These are phyloP conservation scores for Mus minutoides DNA, from an alignment of 2,797 vertebrate genomes.

Conservation along the genomic window DNA sequence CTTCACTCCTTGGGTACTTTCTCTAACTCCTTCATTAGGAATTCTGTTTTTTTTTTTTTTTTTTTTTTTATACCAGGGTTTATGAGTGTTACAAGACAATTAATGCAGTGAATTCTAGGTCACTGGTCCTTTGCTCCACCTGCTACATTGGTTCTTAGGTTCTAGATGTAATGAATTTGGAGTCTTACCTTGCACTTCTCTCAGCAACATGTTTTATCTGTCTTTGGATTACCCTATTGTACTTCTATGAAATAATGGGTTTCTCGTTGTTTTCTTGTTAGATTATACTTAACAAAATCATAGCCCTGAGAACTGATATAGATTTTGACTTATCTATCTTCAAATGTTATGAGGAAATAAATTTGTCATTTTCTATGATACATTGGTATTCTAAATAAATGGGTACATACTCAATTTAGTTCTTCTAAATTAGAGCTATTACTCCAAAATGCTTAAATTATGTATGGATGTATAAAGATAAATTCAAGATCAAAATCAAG, in stretches of 20 bases:
- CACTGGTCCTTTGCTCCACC: neutral
- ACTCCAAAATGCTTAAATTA: slow-evolving; percentile 3
- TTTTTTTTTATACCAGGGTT: neutral
- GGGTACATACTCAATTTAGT: neutral
- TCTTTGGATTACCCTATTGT: neutral
- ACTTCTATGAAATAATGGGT: neutral
- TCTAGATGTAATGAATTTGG: neutral
- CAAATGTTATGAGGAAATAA: slow-evolving; percentile 28
- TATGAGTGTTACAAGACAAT: neutral
- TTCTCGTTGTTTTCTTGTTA: neutral
- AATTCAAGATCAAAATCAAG: neutral
- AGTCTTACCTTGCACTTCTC: neutral
- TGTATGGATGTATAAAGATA: neutral
- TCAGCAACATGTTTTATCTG: neutral
- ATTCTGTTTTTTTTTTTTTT: too few relatives aligned
- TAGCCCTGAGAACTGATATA: neutral
- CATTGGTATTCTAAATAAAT: neutral
- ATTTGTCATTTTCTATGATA: slow-evolving; percentile 13
- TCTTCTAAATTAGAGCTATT: slow-evolving; percentile 26
- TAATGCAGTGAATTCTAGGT: neutral
- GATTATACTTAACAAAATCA: neutral
- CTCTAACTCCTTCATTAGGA: too few relatives aligned
- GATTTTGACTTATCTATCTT: neutral
- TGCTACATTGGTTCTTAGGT: neutral
- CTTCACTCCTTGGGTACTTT: too few relatives aligned